Evolutionary conservation across 2,888 invertebrate species (phyloP).

Genomic region (Heteromyza rotundicornis): DNA sequence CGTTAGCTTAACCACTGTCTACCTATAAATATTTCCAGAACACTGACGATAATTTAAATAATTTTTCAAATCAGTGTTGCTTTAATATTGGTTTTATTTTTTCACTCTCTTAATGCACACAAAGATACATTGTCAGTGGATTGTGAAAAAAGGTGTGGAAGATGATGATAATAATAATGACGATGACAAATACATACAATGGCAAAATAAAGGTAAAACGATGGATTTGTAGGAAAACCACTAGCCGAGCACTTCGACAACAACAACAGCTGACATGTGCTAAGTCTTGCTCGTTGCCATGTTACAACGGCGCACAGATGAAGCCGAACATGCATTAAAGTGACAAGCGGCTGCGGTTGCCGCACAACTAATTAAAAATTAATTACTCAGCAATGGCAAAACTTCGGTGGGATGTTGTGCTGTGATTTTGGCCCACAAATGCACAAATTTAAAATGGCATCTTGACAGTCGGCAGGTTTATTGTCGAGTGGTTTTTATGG

Average conservation of each 20-base stretch:
- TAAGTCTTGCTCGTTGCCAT: not conserved
- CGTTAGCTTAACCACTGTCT: no score
- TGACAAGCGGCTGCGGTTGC: conserved; percentile 19
- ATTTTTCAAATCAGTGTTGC: not conserved
- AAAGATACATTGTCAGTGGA: not conserved
- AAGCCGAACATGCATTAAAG: conserved; percentile 25
- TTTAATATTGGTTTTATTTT: not conserved
- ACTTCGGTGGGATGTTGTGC: not conserved
- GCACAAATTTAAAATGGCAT: not conserved
- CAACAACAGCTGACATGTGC: not conserved
- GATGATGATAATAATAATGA: not conserved
- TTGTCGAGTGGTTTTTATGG: no score
- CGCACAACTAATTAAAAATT: conserved; percentile 24
- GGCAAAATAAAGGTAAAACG: not conserved
- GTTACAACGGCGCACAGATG: conserved; percentile 7
- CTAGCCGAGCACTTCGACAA: no score
- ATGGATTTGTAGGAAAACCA: no score
- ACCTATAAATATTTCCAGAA: not conserved
- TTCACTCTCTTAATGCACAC: not conserved
- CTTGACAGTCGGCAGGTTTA: not conserved
- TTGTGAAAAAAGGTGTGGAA: not conserved
- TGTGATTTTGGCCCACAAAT: not conserved
- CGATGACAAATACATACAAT: not conserved
- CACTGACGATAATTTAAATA: not conserved
- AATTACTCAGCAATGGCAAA: conserved; percentile 9